Evolutionary conservation across 2,113 vertebrate genomes (phyloP), one percentile per base, ranked within the genome.

Genomic region (Coreoperca whiteheadi): DNA sequence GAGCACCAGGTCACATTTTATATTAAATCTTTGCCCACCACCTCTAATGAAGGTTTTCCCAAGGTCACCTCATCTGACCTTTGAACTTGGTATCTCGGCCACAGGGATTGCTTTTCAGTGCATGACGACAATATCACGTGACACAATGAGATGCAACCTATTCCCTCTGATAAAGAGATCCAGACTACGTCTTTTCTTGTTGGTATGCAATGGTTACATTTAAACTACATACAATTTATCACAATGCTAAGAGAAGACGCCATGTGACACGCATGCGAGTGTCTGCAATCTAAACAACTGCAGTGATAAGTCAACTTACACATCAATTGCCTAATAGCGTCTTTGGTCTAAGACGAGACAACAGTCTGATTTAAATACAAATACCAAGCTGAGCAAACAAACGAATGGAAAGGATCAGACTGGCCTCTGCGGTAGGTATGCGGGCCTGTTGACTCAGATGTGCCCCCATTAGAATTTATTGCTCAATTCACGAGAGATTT

Each of bases 321-420:
- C 66, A 75, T 69, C 69, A 74, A 23, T 54, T 51, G 65, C 53
- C 63, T 59, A 8, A 50, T 21, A 61, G 71, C 23, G n/a, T 74
- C 76, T 86, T 75, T 87, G 81, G 53, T 82, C 72, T 81, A 50
- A 48, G 65, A 78, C 37, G 73, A 73, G 82, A 81, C 81, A 77
- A 71, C 23, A 48, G 76, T 73, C 74, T 74, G 76, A 91, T 92
- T 94, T 92, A 76, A 94, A 93, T 93, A 88, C 74, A 91, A 94
- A 92, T 86, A 77, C 73, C 16, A n/a, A 60, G 86, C 89, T 91
- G 90, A 87, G 87, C 87, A 93, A 93, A 93, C 89, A 90, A 81
- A 88, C 8, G 15, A 70, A 84, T 85, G 83, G 70, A 51, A 77
- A 75, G 57, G 85, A 64, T 69, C 77, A 51, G 69, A 72, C 30